A percentile compares a stretch with the other conserved stretches of the same genome.
These are phyloP conservation scores for Sebastes oblongus DNA, from an alignment of 2,797 vertebrate genomes.

Conservation along the genomic window DNA sequence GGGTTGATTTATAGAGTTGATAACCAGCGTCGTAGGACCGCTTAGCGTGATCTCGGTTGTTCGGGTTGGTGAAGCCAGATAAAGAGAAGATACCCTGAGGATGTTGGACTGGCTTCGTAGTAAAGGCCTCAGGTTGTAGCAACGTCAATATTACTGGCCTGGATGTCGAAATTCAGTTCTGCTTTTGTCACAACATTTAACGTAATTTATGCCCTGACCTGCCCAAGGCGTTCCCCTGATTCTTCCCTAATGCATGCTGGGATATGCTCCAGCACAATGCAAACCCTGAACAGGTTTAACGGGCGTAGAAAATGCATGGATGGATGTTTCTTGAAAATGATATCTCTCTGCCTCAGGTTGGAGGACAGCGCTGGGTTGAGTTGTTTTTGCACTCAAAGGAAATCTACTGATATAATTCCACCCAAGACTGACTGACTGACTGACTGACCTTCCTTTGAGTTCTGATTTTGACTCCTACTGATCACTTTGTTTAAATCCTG, in stretches of 20 bases:
- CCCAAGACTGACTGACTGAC: slow-evolving; percentile 65
- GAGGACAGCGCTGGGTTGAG: slow-evolving; percentile 64
- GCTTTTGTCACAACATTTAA: slow-evolving; percentile 6
- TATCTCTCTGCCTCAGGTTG: slow-evolving; percentile 79
- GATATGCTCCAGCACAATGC: slow-evolving; percentile 16
- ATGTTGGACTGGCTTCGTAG: too few relatives aligned
- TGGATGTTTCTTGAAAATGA: slow-evolving; percentile 42
- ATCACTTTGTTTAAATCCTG: slow-evolving; percentile 66
- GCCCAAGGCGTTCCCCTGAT: slow-evolving; percentile 12
- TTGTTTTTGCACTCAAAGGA: slow-evolving; percentile 78
- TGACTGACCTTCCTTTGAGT: slow-evolving; percentile 69
- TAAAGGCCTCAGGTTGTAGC: background rate
- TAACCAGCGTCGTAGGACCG: too few relatives aligned
- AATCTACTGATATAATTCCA: slow-evolving; percentile 80
- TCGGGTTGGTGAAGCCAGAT: too few relatives aligned
- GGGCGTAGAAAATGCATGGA: slow-evolving; percentile 30
- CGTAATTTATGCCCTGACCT: slow-evolving; percentile 12
- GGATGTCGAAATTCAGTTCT: background rate
- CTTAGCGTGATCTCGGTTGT: too few relatives aligned
- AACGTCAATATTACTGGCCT: background rate
- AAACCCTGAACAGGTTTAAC: slow-evolving; percentile 9
- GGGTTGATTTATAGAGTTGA: too few relatives aligned
- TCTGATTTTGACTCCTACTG: slow-evolving; percentile 76
- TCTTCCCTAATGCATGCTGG: slow-evolving; percentile 36
- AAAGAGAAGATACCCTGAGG: too few relatives aligned